Conservation (phyloP, 2,797 vertebrate species). For the Mormyrus proboscirostris region DNA sequence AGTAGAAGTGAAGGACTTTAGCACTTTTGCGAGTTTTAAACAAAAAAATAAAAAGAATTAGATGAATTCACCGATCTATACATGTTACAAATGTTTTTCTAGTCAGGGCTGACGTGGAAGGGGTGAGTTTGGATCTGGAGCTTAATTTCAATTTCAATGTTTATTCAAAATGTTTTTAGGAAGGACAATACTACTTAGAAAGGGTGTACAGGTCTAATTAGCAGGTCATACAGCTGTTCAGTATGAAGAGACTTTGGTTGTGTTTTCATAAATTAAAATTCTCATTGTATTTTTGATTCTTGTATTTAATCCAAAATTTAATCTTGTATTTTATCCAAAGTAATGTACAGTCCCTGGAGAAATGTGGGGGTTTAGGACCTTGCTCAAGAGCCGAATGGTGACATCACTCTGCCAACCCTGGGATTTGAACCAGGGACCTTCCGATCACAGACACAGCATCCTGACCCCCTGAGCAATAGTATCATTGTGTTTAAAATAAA, state of each 20-base stretch:
- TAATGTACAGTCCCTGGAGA: not conserved
- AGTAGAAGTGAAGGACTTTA: not conserved
- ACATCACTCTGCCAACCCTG: not conserved
- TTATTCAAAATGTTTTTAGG: not conserved
- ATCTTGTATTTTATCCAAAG: not conserved
- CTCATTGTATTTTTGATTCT: not conserved
- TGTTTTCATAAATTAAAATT: not conserved
- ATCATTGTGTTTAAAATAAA: not conserved
- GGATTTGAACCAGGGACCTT: not conserved
- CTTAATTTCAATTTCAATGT: not conserved
- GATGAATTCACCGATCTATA: not conserved
- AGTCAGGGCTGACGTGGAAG: not conserved
- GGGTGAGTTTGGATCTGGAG: not conserved
- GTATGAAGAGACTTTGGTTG: not conserved
- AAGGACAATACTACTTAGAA: not conserved
- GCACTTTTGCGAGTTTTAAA: not conserved
- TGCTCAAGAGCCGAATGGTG: not conserved
- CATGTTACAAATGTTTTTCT: not conserved
- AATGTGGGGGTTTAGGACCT: not conserved
- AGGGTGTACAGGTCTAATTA: not conserved
- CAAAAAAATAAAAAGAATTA: not conserved
- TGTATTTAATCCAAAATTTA: not conserved
- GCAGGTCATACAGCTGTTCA: not conserved
- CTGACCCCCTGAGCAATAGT: not conserved
- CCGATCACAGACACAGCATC: not conserved